phyloP scores from a whole-genome alignment of 2,113 vertebrate species.

The Puntigrus tetrazona region DNA sequence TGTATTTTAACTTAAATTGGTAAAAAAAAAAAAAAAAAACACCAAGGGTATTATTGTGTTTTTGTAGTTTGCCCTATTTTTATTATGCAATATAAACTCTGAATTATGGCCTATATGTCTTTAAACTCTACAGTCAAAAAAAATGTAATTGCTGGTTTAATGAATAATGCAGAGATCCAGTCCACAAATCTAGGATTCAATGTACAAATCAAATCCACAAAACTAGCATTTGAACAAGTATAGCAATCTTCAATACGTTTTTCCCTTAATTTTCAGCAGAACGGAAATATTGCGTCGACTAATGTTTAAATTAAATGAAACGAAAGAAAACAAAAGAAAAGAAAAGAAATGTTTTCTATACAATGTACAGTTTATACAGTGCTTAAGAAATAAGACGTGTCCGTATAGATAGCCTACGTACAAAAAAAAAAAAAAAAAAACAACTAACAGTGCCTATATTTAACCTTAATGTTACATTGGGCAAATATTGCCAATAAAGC shows the following conservation, averaged over 20 bases:
- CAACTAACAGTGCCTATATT: constrained; percentile 76
- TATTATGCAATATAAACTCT: not conserved
- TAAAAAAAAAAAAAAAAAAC: too few species aligned
- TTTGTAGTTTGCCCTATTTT: not conserved
- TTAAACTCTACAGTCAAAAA: not conserved
- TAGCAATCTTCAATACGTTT: constrained; percentile 69
- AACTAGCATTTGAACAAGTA: constrained; percentile 57
- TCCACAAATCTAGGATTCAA: not conserved
- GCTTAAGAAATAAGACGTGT: constrained; percentile 83
- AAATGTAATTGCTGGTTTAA: not conserved
- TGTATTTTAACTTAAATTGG: not conserved
- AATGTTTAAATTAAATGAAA: constrained; percentile 62
- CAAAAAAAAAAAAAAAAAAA: constrained; percentile 62
- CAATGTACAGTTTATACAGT: constrained; percentile 89
- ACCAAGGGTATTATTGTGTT: not conserved
- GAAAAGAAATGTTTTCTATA: constrained; percentile 69
- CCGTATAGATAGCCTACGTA: constrained; percentile 65
- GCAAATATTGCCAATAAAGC: constrained; percentile 99
- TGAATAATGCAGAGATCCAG: not conserved
- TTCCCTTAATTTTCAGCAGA: constrained; percentile 75
- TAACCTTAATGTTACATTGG: constrained; percentile 75
- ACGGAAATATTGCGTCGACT: constrained; percentile 75
- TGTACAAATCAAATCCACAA: not conserved
- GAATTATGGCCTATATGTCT: not conserved
- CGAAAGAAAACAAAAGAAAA: constrained; percentile 63